A percentile compares a stretch with the other conserved stretches of the same genome.
Evolutionary conservation across 2,888 invertebrate species (phyloP).

Genomic region (Polylopha cassiicola): DNA sequence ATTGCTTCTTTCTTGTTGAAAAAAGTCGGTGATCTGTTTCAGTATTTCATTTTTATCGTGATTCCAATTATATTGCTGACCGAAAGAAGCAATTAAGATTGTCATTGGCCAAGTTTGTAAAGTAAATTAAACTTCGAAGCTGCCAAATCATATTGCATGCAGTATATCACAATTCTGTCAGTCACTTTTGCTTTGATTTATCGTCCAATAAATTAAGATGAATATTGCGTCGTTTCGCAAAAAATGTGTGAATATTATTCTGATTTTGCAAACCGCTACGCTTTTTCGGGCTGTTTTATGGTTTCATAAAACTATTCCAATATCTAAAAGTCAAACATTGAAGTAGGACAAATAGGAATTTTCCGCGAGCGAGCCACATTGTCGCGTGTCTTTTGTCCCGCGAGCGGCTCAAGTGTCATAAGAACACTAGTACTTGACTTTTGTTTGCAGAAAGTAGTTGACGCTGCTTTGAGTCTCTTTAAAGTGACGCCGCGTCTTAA

Average conservation of each 20-base stretch:
- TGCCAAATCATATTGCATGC: constrained; percentile 9
- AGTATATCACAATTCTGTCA: constrained; percentile 14
- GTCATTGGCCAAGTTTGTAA: constrained; percentile 6
- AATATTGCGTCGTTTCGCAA: too few relatives aligned
- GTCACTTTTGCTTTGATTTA: constrained; percentile 15
- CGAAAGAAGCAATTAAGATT: constrained; percentile 10
- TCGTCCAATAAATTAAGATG: constrained; percentile 6
- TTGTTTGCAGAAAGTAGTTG: constrained; percentile 17
- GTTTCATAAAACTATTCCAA: too few relatives aligned
- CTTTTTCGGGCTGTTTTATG: too few relatives aligned
- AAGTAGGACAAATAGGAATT: neutral
- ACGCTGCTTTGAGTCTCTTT: constrained; percentile 5
- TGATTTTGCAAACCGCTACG: too few relatives aligned
- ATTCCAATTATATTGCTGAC: constrained; percentile 8
- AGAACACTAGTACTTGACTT: constrained; percentile 7
- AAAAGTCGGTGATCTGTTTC: constrained; percentile 11
- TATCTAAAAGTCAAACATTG: neutral
- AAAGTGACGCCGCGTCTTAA: constrained; percentile 6
- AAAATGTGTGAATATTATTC: too few relatives aligned
- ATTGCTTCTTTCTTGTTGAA: neutral
- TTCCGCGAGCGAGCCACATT: constrained; percentile 1
- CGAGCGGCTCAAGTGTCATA: constrained; percentile 10
- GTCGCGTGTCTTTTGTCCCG: constrained; percentile 15
- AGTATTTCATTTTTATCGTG: constrained; percentile 4
- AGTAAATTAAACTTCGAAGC: constrained; percentile 10